These are phyloP conservation scores for Blennius ocellaris DNA, from an alignment of 2,113 vertebrate species.

Conservation along the genomic window DNA sequence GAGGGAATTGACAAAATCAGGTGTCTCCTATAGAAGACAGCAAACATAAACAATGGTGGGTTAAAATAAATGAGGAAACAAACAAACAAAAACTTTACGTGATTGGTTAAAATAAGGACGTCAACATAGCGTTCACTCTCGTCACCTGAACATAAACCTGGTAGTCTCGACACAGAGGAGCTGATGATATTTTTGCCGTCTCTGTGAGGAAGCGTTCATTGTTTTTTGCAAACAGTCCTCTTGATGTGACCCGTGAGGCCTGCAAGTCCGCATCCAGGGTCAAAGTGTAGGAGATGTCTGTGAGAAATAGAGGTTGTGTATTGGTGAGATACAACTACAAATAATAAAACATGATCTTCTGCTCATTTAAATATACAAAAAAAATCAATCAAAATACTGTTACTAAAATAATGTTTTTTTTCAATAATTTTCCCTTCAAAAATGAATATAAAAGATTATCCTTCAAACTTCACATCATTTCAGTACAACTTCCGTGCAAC, in stretches of 20 bases:
- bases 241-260: slow-evolving; percentile 87
- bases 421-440: too few relatives aligned
- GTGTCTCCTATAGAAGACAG: slow-evolving; percentile 82
- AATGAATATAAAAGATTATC: too few relatives aligned
- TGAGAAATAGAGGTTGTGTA: neutral
- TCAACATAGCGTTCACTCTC: neutral
- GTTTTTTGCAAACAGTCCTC: slow-evolving; percentile 89
- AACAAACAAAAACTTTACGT: too few relatives aligned
- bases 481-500: too few relatives aligned
- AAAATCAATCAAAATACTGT: too few relatives aligned
- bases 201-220: slow-evolving; percentile 85
- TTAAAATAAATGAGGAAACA: neutral
- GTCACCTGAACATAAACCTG: slow-evolving; percentile 88
- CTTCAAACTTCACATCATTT: too few relatives aligned
- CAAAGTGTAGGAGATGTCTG: slow-evolving; percentile 86
- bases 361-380: too few relatives aligned
- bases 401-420: too few relatives aligned
- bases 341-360: too few relatives aligned
- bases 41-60: neutral
- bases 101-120: too few relatives aligned
- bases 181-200: slow-evolving; percentile 62
- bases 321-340: too few relatives aligned
- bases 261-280: slow-evolving; percentile 89
- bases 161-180: slow-evolving; percentile 75
- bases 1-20: slow-evolving; percentile 88